Base-by-base conservation (phyloP, 1,140 invertebrate genomes). In the Heliconius nattereri region DNA sequence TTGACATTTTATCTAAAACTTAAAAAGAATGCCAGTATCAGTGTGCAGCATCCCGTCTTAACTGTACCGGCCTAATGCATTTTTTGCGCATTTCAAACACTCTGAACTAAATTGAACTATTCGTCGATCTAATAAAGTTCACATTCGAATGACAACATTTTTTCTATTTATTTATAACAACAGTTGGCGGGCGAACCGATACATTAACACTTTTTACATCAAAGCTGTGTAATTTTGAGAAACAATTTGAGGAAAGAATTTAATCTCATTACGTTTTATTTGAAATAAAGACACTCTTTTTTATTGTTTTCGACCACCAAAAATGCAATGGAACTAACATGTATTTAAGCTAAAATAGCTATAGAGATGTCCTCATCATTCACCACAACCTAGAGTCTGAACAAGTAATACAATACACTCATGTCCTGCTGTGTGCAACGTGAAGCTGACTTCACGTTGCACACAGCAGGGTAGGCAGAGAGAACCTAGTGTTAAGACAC, bases 21-120 rank as follows among this genome's bases (percentile, higher is more conserved):
- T 45, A 45, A 45, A 45, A 45, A 16, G 13, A 45, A 20, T 8
- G n/a, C 20, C 20, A 23, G n/a, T 23, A 2, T 8, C 54, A 49
- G 75, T 80, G 71, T 57, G 45, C 37, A 29, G 16, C 71, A 71
- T 23, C 80, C 70, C 71, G 32, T 66, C 45, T 75, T 78, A 78
- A 81, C 80, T 81, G 80, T 78, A 81, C 73, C 66, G 52, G 73
- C 80, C 80, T 81, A 81, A 81, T 81, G 76, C 80, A 81, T 76
- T 81, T 81, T 81, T 81, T 81, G 80, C 76, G 73, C 57, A 76
- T 80, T 75, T 73, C 19, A 35, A 71, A 35, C 19, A 9, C 7
- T 70, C 32, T 70, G 75, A 40, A 29, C 54, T 7, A 81, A 78
- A 78, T 57, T 75, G 35, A 75, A n/a, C 73, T 78, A 23, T 77